Evolutionary conservation across 2,113 vertebrate species (phyloP).

Genomic region (Colaptes auratus): DNA sequence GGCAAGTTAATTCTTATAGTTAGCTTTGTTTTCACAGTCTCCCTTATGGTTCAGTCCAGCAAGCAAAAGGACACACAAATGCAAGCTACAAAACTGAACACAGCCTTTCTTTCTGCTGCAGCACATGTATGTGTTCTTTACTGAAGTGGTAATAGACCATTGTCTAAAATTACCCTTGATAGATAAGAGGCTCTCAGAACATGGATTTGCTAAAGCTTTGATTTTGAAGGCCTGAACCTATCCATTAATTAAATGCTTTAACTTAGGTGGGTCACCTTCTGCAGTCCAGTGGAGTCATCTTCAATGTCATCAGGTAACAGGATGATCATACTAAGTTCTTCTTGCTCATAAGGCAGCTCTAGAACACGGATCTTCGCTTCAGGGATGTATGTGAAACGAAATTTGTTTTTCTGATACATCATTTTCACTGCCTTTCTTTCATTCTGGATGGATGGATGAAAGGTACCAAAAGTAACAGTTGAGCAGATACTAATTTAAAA

Average conservation of each 20-base stretch:
- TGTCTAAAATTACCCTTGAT: not conserved
- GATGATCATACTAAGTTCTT: constrained; percentile 90
- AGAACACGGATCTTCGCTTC: constrained; percentile 80
- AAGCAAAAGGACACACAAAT: not conserved
- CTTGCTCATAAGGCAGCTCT: constrained; percentile 83
- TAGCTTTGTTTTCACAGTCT: not conserved
- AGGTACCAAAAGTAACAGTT: not conserved
- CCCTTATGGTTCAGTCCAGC: not conserved
- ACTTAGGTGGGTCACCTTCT: constrained; percentile 76
- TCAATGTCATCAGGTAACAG: constrained; percentile 82
- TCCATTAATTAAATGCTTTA: not conserved
- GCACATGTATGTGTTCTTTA: rapidly evolving
- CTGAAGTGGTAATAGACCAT: rapidly evolving
- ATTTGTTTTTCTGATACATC: constrained; percentile 87
- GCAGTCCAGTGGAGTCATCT: constrained; percentile 79
- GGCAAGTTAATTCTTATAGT: not conserved
- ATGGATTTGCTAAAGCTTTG: not conserved
- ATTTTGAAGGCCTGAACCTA: not conserved
- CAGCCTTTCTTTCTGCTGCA: not conserved
- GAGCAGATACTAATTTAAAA: not conserved
- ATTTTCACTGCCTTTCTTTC: constrained; percentile 85
- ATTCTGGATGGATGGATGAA: constrained; percentile 73
- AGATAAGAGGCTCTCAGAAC: not conserved
- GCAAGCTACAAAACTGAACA: not conserved
- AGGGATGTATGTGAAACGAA: constrained; percentile 78